Evolutionary conservation across 2,113 vertebrate species (phyloP), one percentile per base, ranked within the genome.

Genomic region (Onychorhynchus coronatus): DNA sequence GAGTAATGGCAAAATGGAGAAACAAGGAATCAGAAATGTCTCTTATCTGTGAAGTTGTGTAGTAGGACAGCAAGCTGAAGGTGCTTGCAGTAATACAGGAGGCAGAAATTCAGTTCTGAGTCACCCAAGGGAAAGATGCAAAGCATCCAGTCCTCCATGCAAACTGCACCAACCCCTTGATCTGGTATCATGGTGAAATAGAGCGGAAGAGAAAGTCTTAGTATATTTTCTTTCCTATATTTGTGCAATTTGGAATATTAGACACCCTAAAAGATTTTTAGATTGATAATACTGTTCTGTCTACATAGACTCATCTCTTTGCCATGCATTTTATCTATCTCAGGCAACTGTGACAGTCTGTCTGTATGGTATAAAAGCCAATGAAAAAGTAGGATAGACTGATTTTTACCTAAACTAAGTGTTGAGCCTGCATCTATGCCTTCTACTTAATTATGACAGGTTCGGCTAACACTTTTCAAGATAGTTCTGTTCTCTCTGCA

Each of bases 151-250:
- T 52, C 20, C 14, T 59, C 52, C 17, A 3, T 49, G 28, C 2
- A 1, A 50, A n/a, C 19, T 11, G 1, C 31, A 85, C 13, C 22
- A 81, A 17, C 58, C 68, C 31, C 19, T 83, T 74, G 5, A n/a
- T 71, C 25, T 70, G 42, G 8, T 77, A 2, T 44, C 0, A 0
- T 44, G n/a, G 66, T 44, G 14, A 77, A 42, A 19, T 14, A 18
- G 30, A 59, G 42, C 13, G 12, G 46, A 74, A 44, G 42, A 77
- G 28, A 53, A 85, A 59, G 55, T 74, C 22, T 74, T 50, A 16
- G 8, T 35, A 7, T 79, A 37, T 41, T 72, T 83, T 8, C 30
- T 85, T 88, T 63, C 20, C 9, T 74, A 0, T 61, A 21, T 55
- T 91, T 63, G 10, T 75, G 25, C 42, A 68, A 77, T 84, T 47